Conservation (phyloP, 2,888 invertebrate genomes). For the Argyra leucocephala region DNA sequence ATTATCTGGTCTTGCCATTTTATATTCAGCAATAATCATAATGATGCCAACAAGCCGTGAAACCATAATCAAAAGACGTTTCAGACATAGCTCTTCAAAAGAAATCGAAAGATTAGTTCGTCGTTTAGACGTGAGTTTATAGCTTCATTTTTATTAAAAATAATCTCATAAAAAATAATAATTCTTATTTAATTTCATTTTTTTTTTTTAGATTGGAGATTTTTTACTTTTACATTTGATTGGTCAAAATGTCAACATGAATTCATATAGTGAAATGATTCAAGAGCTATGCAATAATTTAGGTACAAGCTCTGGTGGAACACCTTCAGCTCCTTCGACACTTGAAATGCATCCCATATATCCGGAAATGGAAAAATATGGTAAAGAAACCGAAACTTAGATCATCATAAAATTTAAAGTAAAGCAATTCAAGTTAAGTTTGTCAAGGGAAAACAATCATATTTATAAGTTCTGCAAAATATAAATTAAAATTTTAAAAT, state of each 20-base stretch:
- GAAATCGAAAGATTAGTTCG: slow-evolving; percentile 66
- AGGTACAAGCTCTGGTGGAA: slow-evolving; percentile 59
- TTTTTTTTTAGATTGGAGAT: slow-evolving; percentile 63
- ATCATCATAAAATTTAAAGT: slow-evolving; percentile 6
- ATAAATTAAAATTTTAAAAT: background rate
- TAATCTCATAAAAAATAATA: too few species aligned
- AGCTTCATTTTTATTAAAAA: background rate
- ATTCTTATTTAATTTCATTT: background rate
- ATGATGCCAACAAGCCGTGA: slow-evolving; percentile 71
- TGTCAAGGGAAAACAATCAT: background rate
- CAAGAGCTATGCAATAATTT: slow-evolving; percentile 53
- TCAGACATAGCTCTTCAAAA: slow-evolving; percentile 65
- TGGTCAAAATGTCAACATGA: slow-evolving; percentile 77
- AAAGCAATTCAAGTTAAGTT: background rate
- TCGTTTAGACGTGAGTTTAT: slow-evolving; percentile 61
- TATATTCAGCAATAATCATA: slow-evolving; percentile 71
- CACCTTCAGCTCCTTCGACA: slow-evolving; percentile 78
- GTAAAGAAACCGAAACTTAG: slow-evolving; percentile 79
- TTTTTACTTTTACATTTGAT: slow-evolving; percentile 73
- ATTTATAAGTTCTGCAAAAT: background rate
- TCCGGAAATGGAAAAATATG: slow-evolving; percentile 66
- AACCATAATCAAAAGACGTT: slow-evolving; percentile 67
- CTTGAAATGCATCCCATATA: slow-evolving; percentile 80
- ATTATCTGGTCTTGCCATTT: slow-evolving; percentile 65
- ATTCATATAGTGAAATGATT: slow-evolving; percentile 69